Conservation (phyloP, 1,140 invertebrate species). For the Marisa cornuarietis region DNA sequence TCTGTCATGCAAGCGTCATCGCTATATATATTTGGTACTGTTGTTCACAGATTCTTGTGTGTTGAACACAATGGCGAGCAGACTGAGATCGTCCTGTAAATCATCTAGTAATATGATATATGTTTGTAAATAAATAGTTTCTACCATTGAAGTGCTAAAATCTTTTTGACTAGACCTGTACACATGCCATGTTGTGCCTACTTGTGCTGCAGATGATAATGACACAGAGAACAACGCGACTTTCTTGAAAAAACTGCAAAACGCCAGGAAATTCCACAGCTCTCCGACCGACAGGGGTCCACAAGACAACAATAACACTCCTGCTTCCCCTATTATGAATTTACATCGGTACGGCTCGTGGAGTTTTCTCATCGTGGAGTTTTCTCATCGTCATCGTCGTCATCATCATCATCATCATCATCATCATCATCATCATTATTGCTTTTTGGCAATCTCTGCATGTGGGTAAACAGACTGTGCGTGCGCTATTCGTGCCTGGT, state of each 20-base stretch:
- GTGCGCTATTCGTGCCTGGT: neutral
- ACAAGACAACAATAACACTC: neutral
- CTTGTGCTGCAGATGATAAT: constrained; percentile 32
- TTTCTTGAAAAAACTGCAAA: constrained; percentile 37
- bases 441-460: neutral
- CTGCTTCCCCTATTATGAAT: neutral
- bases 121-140: no score
- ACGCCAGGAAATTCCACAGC: neutral
- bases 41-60: no score
- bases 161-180: no score
- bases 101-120: no score
- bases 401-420: neutral
- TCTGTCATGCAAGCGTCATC: no score
- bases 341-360: constrained; percentile 23
- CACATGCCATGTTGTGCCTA: neutral
- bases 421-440: neutral
- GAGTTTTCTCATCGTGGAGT: neutral
- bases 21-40: no score
- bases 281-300: neutral
- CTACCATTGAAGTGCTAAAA: no score
- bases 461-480: neutral
- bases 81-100: no score
- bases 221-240: constrained; percentile 30
- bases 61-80: no score
- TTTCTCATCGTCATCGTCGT: neutral